A percentile compares a stretch with the other conserved stretches of the same genome.
These are phyloP conservation scores for Premnoplex brunnescens DNA, from an alignment of 2,797 vertebrate species.

Conservation along the genomic window DNA sequence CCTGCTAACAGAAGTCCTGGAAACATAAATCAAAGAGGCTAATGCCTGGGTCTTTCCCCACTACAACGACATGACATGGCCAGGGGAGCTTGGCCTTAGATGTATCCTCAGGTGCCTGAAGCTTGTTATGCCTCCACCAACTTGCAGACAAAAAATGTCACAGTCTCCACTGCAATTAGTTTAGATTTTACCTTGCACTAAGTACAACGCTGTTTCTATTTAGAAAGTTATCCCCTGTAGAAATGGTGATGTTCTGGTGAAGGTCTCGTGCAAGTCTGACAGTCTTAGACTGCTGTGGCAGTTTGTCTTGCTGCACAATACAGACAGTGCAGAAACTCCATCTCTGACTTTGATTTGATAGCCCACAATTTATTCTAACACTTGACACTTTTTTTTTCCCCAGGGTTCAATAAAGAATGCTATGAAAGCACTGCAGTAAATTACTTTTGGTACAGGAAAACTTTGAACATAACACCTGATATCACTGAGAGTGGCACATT, in stretches of 20 bases:
- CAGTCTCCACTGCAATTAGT: background rate
- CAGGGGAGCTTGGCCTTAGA: background rate
- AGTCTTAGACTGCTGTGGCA: background rate
- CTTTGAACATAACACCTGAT: slow-evolving; percentile 83
- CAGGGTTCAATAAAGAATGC: slow-evolving; percentile 84
- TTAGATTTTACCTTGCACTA: background rate
- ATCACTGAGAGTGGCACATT: slow-evolving; percentile 73
- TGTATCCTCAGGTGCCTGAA: background rate
- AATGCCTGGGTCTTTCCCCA: background rate
- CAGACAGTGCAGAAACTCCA: background rate
- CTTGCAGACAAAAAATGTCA: background rate
- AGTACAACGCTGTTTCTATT: background rate
- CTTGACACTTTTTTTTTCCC: background rate
- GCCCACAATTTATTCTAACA: background rate
- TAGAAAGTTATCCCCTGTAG: background rate
- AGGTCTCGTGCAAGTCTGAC: accelerated
- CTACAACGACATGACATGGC: background rate
- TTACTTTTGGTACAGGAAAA: slow-evolving; percentile 92
- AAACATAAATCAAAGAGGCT: background rate
- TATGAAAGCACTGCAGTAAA: slow-evolving; percentile 81
- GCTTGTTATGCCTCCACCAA: background rate
- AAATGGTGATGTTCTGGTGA: background rate
- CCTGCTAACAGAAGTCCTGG: background rate
- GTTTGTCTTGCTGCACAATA: background rate
- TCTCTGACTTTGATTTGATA: background rate